Evolutionary conservation across 2,888 invertebrate genomes (phyloP).

Genomic region (Monopis laevigella): DNA sequence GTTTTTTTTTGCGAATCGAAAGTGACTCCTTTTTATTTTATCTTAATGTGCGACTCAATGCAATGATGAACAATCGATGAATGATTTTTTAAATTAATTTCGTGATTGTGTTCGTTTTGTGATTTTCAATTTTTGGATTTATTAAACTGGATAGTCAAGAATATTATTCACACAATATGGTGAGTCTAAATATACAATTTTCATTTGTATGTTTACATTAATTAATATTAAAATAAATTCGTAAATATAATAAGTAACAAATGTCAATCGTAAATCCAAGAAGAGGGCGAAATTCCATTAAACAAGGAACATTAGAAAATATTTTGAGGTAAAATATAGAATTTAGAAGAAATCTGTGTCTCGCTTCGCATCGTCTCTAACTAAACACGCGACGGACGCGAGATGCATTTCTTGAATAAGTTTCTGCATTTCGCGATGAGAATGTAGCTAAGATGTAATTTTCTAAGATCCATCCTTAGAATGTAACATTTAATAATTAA

Average conservation of each 20-base stretch:
- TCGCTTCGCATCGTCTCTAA: background rate
- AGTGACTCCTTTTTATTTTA: conserved; percentile 49
- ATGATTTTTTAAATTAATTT: conserved; percentile 23
- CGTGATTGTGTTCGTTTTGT: conserved; percentile 39
- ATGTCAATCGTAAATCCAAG: no score
- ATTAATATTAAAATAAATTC: no score
- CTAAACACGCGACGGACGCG: conserved; percentile 5
- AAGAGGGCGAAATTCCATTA: no score
- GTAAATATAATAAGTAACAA: no score
- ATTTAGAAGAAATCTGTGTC: background rate
- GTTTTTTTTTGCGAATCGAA: conserved; percentile 31
- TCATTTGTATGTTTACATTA: no score
- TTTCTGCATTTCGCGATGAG: background rate
- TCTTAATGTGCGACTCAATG: conserved; percentile 38
- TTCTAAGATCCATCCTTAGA: no score
- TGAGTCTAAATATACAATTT: no score
- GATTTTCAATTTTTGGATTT: no score
- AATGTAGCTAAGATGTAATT: no score
- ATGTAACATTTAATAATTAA: no score
- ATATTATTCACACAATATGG: conserved; percentile 42
- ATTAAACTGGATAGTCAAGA: no score
- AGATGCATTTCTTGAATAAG: conserved; percentile 7
- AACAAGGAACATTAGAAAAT: background rate
- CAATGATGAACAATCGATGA: conserved; percentile 42
- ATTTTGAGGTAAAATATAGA: conserved; percentile 1